These are phyloP conservation scores for Bambusicola thoracicus DNA, from an alignment of 2,113 vertebrate genomes.

Conservation along the genomic window DNA sequence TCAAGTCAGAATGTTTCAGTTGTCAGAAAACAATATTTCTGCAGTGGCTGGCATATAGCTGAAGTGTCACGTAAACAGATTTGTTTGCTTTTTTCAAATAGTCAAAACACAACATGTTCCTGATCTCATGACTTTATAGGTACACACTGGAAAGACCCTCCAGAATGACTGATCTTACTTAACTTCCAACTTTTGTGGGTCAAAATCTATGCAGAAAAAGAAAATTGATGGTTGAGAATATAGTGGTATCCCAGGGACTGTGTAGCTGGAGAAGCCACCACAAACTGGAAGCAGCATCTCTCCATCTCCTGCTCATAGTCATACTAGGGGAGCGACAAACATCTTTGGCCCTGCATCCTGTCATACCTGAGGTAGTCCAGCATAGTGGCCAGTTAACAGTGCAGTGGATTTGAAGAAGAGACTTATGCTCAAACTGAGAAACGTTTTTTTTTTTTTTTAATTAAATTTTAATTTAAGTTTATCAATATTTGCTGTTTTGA, in stretches of 20 bases:
- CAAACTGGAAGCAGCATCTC: neutral
- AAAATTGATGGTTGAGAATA: rapidly evolving
- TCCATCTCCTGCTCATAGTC: neutral
- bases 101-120: neutral
- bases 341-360: neutral
- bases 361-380: neutral
- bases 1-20: neutral
- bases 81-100: neutral
- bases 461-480: neutral
- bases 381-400: neutral
- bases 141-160: neutral
- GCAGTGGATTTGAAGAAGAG: neutral
- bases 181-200: neutral
- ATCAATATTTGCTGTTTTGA: neutral
- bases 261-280: neutral
- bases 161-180: neutral
- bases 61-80: neutral
- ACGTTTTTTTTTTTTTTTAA: neutral
- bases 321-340: neutral
- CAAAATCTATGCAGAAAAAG: neutral
- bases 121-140: rapidly evolving
- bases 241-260: neutral
- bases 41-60: neutral
- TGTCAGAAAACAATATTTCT: neutral
- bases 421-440: neutral